Conservation (phyloP, 2,888 invertebrate species). For the Oscheius sp. region DNA sequence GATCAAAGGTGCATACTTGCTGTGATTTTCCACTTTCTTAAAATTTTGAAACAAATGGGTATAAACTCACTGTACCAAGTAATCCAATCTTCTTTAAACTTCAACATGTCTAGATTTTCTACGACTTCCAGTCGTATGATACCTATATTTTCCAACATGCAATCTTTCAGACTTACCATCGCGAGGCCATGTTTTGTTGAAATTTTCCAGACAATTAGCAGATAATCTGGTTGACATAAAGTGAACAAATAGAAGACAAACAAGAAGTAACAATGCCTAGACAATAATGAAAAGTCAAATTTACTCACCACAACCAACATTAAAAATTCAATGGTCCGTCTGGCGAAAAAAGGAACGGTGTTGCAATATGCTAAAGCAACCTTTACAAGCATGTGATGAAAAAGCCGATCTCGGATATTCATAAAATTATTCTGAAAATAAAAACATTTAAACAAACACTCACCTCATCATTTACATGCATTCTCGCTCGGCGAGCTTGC, state of each 20-base stretch:
- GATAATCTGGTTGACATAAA: constrained; percentile 90
- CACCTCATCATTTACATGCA: constrained; percentile 16
- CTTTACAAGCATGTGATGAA: constrained; percentile 85
- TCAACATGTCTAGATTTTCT: constrained; percentile 67
- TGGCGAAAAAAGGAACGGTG: constrained; percentile 82
- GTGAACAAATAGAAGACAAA: constrained; percentile 92
- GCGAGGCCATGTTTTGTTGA: constrained; percentile 39
- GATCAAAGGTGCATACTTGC: constrained; percentile 43
- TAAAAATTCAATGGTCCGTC: constrained; percentile 85
- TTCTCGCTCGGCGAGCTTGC: constrained; percentile 2
- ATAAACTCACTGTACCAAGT: constrained; percentile 42
- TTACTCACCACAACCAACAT: constrained; percentile 80
- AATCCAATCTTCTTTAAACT: constrained; percentile 45
- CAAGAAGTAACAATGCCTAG: constrained; percentile 84
- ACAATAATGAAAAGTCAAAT: constrained; percentile 36
- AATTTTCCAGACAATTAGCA: constrained; percentile 85
- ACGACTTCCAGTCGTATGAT: constrained; percentile 89
- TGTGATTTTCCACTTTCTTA: constrained; percentile 34
- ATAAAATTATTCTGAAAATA: constrained; percentile 34
- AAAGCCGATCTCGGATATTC: constrained; percentile 59
- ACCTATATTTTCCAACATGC: too few species aligned
- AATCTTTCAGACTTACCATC: constrained; percentile 31
- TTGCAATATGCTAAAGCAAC: constrained; percentile 90
- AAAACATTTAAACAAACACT: not conserved
- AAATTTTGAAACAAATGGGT: not conserved